Conservation (phyloP, 1,140 invertebrate genomes). For the Lepidurus apus region DNA sequence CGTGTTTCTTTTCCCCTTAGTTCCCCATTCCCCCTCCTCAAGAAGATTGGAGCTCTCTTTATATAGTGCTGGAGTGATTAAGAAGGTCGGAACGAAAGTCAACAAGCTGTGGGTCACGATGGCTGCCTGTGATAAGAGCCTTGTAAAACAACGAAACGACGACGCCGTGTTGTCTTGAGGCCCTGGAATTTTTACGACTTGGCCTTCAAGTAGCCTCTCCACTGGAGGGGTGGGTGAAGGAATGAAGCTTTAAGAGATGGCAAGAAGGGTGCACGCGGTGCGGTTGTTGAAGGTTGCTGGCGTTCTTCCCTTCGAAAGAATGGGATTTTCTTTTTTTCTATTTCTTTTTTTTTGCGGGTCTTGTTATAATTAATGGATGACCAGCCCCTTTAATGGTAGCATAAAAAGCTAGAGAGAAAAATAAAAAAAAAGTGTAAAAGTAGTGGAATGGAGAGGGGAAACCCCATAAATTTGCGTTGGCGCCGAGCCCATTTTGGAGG, state of each 20-base stretch:
- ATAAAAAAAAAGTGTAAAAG: constrained; percentile 5
- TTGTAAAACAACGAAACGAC: constrained; percentile 19
- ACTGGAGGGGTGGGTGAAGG: too few species aligned
- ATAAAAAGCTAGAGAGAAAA: constrained; percentile 10
- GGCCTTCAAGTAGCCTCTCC: constrained; percentile 17
- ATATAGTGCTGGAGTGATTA: constrained; percentile 22
- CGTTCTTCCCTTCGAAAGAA: not conserved
- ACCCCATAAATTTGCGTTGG: not conserved
- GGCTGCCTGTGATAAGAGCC: constrained; percentile 20
- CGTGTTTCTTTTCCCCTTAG: not conserved
- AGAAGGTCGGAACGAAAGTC: constrained; percentile 21
- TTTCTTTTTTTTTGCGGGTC: constrained; percentile 1
- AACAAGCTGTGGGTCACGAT: constrained; percentile 18
- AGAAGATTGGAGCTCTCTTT: constrained; percentile 10
- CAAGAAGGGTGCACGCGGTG: not conserved
- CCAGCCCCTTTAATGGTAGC: constrained; percentile 17
- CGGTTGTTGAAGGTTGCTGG: not conserved
- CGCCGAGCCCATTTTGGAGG: not conserved
- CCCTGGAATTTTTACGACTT: constrained; percentile 14
- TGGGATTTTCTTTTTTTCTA: not conserved
- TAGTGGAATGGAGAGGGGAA: not conserved
- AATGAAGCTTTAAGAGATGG: not conserved
- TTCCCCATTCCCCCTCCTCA: not conserved
- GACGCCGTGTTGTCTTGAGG: constrained; percentile 13
- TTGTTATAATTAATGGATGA: constrained; percentile 19